Evolutionary conservation across 2,113 vertebrate species (phyloP).

Genomic region (Mugil cephalus): DNA sequence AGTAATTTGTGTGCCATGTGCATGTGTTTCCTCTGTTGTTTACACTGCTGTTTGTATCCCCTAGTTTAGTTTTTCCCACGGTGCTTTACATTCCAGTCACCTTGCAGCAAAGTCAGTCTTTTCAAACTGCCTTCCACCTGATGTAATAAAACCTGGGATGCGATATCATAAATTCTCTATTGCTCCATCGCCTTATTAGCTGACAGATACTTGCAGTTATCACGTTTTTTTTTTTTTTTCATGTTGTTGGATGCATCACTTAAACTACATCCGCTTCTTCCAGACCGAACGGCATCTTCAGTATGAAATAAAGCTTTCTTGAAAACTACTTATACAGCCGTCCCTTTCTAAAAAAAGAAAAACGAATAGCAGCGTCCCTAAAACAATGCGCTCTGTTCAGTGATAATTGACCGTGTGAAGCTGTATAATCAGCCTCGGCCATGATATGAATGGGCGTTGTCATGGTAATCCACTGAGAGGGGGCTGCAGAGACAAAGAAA

Average conservation of each 20-base stretch:
- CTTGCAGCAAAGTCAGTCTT: slow-evolving; percentile 25
- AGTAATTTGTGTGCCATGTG: slow-evolving; percentile 54
- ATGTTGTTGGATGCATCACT: slow-evolving; percentile 6
- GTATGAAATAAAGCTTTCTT: slow-evolving; percentile 45
- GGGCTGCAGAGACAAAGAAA: slow-evolving; percentile 75
- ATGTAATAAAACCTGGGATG: slow-evolving; percentile 64
- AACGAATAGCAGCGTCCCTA: slow-evolving; percentile 30
- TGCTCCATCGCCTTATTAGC: slow-evolving; percentile 19
- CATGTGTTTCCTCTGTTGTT: slow-evolving; percentile 59
- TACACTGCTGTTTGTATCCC: slow-evolving; percentile 51
- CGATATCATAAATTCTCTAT: slow-evolving; percentile 46
- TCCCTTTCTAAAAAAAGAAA: slow-evolving; percentile 2
- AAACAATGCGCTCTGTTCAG: slow-evolving; percentile 62
- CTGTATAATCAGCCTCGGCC: slow-evolving; percentile 73
- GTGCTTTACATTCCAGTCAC: slow-evolving; percentile 42
- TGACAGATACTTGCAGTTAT: not conserved
- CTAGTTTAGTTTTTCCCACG: slow-evolving; percentile 3
- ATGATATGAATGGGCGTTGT: slow-evolving; percentile 78
- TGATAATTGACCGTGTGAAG: slow-evolving; percentile 71
- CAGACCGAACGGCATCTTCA: slow-evolving; percentile 15
- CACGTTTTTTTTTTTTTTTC: not conserved
- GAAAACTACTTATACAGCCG: slow-evolving; percentile 30
- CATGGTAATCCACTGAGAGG: slow-evolving; percentile 77
- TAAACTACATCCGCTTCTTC: not conserved
- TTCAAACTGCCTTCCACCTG: slow-evolving; percentile 44